Conservation (phyloP, 2,888 invertebrate genomes). For the Acanthosepion lycidas region DNA sequence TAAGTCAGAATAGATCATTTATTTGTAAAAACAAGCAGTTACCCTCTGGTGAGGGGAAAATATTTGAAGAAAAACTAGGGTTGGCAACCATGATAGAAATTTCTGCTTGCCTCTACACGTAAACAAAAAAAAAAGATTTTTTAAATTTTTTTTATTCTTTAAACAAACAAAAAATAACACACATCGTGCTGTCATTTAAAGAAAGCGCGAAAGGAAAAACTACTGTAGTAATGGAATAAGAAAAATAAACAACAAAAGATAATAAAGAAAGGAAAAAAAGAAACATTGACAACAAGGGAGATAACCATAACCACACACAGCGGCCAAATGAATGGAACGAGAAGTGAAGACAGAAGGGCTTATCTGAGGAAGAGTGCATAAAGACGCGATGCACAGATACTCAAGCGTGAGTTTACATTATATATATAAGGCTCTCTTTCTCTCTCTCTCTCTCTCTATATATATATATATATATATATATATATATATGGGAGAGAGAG, state of each 20-base stretch:
- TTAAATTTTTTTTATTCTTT: not conserved
- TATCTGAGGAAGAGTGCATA: not conserved
- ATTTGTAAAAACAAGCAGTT: not conserved
- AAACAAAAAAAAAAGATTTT: not conserved
- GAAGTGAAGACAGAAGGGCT: not conserved
- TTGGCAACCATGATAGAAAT: not conserved
- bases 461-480: no score
- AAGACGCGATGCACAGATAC: not conserved
- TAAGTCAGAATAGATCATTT: not conserved
- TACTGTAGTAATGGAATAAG: not conserved
- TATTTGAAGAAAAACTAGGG: not conserved
- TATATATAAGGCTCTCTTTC: no score
- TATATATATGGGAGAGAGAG: no score
- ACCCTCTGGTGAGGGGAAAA: not conserved
- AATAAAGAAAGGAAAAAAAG: not conserved
- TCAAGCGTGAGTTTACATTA: not conserved
- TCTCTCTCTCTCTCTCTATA: no score
- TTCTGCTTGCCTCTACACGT: not conserved
- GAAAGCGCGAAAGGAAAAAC: not conserved
- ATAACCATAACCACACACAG: not conserved
- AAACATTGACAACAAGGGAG: not conserved
- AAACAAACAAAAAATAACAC: not conserved
- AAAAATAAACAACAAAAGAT: not conserved
- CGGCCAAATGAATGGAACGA: not conserved
- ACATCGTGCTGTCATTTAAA: not conserved